Conservation (phyloP, 2,113 vertebrate species). For the Tyrannus savana region DNA sequence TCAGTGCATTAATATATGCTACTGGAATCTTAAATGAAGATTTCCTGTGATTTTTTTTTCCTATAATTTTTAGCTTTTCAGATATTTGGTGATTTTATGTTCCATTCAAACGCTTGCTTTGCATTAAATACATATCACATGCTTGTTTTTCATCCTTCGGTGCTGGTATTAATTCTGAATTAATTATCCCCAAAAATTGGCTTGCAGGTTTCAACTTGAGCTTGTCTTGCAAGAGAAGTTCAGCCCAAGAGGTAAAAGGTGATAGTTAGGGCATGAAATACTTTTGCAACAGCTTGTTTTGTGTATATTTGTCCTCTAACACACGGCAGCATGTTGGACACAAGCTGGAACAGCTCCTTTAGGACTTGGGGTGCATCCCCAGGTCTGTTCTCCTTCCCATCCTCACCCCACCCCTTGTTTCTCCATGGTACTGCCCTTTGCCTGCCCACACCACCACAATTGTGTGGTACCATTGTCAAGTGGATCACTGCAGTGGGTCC, state of each 20-base stretch:
- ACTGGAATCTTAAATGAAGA: not conserved
- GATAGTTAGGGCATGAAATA: not conserved
- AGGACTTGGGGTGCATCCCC: not conserved
- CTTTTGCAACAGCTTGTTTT: not conserved
- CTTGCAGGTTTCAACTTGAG: not conserved
- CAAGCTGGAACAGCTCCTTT: not conserved
- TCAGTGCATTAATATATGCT: not conserved
- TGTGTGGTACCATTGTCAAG: accelerated
- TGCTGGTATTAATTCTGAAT: not conserved
- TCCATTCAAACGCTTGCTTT: not conserved
- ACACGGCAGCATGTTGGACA: accelerated
- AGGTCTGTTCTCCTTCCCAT: not conserved
- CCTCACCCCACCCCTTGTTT: not conserved
- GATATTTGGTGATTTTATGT: not conserved
- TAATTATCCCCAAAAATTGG: not conserved
- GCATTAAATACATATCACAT: not conserved
- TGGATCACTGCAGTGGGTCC: not conserved
- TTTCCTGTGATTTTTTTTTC: not conserved
- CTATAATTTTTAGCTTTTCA: not conserved
- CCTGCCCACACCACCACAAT: not conserved
- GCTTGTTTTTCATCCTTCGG: not conserved
- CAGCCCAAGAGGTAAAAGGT: not conserved
- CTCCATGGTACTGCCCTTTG: not conserved
- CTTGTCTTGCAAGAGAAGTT: not conserved
- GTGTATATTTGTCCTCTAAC: not conserved